Evolutionary conservation across 2,888 invertebrate species (phyloP), one percentile per base, ranked within the genome.

Genomic region (Amphimallon solstitiale): DNA sequence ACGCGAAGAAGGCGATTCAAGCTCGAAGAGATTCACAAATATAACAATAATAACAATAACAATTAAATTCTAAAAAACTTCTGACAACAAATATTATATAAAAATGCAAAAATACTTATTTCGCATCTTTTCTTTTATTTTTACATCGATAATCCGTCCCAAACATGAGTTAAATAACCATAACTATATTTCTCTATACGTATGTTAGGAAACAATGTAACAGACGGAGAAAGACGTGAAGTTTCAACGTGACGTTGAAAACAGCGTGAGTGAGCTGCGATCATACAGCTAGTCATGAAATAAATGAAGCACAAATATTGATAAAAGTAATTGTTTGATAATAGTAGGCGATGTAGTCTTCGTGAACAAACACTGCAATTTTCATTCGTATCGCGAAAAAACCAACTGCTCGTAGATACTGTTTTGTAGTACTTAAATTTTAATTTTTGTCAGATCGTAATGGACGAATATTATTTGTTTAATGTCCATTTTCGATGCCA

Each of bases 271-370:
- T 35, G 54, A 56, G 17, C 14, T 17, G 35, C 46, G n/a, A 46
- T 29, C 61, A 21, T 63, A 59, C 49, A 69, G 40, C 62, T 66
- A 64, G 69, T 68, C 74, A 74, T 75, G 75, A 75, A 75, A 72
- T 72, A 72, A 76, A 74, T 75, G 75, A 77, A 77, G 71, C 74
- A 77, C 75, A 78, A 76, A 79, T 80, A 79, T 80, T 80, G 81
- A 80, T 81, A 81, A 80, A 80, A 80, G 81, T 81, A 81, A 81
- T 81, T 81, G 80, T 81, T 81, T 81, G 79, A 79, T 80, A 79
- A 80, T 80, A 72, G 77, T 76, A 75, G 76, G 74, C 74, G 79
- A 78, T 78, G 77, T 70, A 74, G 72, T 73, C 75, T 75, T 79
- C 80, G 80, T 80, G 80, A 79, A 76, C 78, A 79, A 79, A 79